Conservation (phyloP, 2,888 invertebrate genomes). For the Anaspis maculata region DNA sequence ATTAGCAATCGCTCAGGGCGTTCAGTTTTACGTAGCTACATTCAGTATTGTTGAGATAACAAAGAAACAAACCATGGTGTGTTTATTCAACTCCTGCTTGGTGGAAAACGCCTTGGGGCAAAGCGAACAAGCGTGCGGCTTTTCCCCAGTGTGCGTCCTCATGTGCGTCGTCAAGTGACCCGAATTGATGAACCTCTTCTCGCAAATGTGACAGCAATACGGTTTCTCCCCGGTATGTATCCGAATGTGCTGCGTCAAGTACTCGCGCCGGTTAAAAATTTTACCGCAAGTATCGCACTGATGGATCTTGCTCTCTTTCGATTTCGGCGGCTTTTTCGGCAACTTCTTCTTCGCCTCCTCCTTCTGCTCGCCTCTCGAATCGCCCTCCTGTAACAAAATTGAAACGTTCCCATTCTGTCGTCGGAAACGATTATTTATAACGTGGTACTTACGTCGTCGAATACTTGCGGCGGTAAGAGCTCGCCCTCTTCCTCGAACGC, state of each 20-base stretch:
- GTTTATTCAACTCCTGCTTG: slow-evolving; percentile 29
- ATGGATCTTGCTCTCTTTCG: slow-evolving; percentile 29
- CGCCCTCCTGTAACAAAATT: background rate
- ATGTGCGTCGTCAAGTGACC: slow-evolving; percentile 32
- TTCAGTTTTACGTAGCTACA: no score
- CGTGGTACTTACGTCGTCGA: no score
- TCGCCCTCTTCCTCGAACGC: no score
- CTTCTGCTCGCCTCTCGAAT: background rate
- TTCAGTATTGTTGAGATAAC: no score
- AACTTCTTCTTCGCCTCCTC: background rate
- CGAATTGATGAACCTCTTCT: slow-evolving; percentile 31
- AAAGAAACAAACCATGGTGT: slow-evolving; percentile 33
- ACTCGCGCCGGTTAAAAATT: slow-evolving; percentile 35
- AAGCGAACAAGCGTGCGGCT: slow-evolving; percentile 24
- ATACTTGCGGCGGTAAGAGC: no score
- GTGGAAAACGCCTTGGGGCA: slow-evolving; percentile 32
- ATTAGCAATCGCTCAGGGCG: no score
- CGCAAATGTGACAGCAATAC: slow-evolving; percentile 30
- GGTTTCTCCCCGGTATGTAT: slow-evolving; percentile 33
- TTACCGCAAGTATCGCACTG: slow-evolving; percentile 38
- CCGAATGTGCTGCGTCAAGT: slow-evolving; percentile 31
- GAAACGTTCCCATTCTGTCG: slow-evolving; percentile 1
- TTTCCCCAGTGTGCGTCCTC: slow-evolving; percentile 29
- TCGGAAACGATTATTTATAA: no score
- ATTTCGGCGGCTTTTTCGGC: slow-evolving; percentile 14